Evolutionary conservation across 2,888 invertebrate genomes (phyloP).

Genomic region (Cheilosia variabilis): DNA sequence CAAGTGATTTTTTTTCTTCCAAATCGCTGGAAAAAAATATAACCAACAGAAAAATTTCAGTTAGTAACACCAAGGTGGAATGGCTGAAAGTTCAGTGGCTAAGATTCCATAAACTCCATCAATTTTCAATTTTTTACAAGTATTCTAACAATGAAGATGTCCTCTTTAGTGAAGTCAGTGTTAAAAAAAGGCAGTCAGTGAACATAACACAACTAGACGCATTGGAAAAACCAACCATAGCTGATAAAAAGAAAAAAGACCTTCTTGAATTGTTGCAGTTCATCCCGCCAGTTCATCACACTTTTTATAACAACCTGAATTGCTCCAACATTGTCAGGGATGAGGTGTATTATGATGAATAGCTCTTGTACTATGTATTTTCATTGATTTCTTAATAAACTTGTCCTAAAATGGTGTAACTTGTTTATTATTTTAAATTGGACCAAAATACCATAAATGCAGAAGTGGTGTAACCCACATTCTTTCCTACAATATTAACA

Average conservation of each 20-base stretch:
- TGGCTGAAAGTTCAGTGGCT: slow-evolving; percentile 30
- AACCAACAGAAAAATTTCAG: slow-evolving; percentile 1
- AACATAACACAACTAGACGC: too few species aligned
- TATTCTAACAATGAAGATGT: slow-evolving; percentile 4
- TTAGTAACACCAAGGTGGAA: slow-evolving; percentile 29
- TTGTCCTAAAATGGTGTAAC: too few species aligned
- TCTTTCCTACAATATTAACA: too few species aligned
- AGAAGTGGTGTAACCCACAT: too few species aligned
- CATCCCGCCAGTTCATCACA: slow-evolving; percentile 8
- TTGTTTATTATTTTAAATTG: too few species aligned
- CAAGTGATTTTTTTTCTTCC: slow-evolving; percentile 30
- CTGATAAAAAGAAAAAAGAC: slow-evolving; percentile 20
- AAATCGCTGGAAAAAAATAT: neutral
- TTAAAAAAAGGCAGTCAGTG: too few species aligned
- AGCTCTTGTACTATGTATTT: too few species aligned
- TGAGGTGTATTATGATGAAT: too few species aligned
- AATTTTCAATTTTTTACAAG: slow-evolving; percentile 7
- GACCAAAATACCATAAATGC: too few species aligned
- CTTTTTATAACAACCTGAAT: slow-evolving; percentile 8
- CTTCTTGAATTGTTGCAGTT: neutral
- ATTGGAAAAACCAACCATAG: slow-evolving; percentile 4
- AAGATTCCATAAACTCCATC: neutral
- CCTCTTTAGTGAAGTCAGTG: too few species aligned
- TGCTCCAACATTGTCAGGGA: neutral
- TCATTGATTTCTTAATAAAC: too few species aligned